These are phyloP conservation scores for Mastigias papua DNA, from an alignment of 30 jellyfish, hydroid and myxozoan genomes.

Conservation along the genomic window DNA sequence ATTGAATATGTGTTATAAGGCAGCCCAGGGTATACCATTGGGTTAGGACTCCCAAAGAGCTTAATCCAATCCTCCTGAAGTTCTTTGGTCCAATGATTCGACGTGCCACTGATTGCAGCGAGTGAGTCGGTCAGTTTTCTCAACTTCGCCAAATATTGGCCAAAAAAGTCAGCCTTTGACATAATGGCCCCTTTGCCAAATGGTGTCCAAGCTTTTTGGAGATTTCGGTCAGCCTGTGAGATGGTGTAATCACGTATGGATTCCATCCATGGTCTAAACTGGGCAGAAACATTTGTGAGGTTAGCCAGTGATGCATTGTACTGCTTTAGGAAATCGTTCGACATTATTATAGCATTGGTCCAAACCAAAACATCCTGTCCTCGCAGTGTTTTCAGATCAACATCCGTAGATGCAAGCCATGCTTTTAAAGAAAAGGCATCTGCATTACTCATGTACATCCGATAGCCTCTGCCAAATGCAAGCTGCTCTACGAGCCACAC, in stretches of 20 bases:
- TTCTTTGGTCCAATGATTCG: constrained; percentile 32
- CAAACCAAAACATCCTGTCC: not conserved
- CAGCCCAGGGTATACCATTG: constrained; percentile 24
- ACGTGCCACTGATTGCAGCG: constrained; percentile 2
- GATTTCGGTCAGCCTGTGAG: constrained; percentile 5
- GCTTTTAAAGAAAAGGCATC: constrained; percentile 68
- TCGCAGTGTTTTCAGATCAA: not conserved
- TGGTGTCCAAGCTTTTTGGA: constrained; percentile 8
- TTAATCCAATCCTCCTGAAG: constrained; percentile 7
- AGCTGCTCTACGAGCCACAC: constrained; percentile 34
- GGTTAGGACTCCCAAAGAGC: constrained; percentile 39
- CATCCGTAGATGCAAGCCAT: constrained; percentile 21
- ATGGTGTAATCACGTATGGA: constrained; percentile 1
- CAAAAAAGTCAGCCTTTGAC: constrained; percentile 2
- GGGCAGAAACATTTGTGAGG: constrained; percentile 3
- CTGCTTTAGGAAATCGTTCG: not conserved
- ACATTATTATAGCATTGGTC: not conserved
- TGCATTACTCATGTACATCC: constrained; percentile 44
- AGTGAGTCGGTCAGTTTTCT: constrained; percentile 25
- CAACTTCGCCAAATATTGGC: constrained; percentile 16
- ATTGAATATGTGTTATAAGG: not conserved
- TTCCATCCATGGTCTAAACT: constrained; percentile 46
- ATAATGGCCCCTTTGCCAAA: constrained; percentile 20
- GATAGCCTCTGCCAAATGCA: constrained; percentile 51
- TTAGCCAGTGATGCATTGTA: constrained; percentile 3